Evolutionary conservation across 2,888 invertebrate genomes (phyloP).

Genomic region (Amblyteles armatorius): DNA sequence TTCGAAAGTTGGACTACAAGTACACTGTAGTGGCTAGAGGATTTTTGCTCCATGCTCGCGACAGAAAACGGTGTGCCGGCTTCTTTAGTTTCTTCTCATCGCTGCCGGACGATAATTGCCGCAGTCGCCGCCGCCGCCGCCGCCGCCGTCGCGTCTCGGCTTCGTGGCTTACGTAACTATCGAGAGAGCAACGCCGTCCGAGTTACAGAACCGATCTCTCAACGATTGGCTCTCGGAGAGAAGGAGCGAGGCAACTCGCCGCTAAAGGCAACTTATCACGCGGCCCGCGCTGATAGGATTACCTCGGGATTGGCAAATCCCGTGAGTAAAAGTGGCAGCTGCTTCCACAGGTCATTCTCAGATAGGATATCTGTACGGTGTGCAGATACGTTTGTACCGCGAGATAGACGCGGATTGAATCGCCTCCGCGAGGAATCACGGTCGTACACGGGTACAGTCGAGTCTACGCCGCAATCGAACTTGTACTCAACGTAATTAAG

Average conservation of each 20-base stretch:
- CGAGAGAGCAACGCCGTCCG: conserved; percentile 23
- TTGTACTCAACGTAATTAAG: background rate
- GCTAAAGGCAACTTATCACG: conserved; percentile 67
- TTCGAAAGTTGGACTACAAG: conserved; percentile 52
- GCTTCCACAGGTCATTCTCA: conserved; percentile 58
- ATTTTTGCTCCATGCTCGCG: conserved; percentile 48
- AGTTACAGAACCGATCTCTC: conserved; percentile 26
- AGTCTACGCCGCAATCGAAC: background rate
- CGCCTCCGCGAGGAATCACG: conserved; percentile 33
- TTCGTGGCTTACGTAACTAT: conserved; percentile 60
- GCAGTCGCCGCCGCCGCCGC: conserved; percentile 27
- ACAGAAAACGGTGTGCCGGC: conserved; percentile 34
- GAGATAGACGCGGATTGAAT: conserved; percentile 40
- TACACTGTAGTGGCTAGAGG: conserved; percentile 33
- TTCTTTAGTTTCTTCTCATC: conserved; percentile 44
- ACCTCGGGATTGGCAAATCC: conserved; percentile 66
- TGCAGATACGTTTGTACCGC: conserved; percentile 1
- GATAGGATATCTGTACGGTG: conserved; percentile 27
- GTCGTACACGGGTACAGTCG: conserved; percentile 14
- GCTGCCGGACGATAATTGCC: conserved; percentile 64
- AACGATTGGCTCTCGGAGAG: conserved; percentile 20
- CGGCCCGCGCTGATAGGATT: conserved; percentile 64
- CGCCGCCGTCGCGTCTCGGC: conserved; percentile 37
- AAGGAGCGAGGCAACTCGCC: conserved; percentile 56
- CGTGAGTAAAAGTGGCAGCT: conserved; percentile 68